phyloP scores from a whole-genome alignment of 2,797 vertebrate genomes.

The Furcifer pardalis region DNA sequence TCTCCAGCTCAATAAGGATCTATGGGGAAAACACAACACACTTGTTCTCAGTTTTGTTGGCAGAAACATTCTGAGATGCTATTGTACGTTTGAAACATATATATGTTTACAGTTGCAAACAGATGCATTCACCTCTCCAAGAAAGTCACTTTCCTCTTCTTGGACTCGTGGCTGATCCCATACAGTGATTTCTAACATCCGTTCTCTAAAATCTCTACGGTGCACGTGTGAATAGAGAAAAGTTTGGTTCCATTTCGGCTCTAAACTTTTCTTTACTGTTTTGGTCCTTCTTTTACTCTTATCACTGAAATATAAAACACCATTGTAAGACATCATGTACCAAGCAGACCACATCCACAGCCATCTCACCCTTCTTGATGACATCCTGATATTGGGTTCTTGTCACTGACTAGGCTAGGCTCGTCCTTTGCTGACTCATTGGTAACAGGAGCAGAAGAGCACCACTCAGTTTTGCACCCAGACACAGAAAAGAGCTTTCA shows the following conservation, averaged over 20 bases:
- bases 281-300: constrained; percentile 97
- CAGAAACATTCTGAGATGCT: background rate
- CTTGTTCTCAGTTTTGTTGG: constrained; percentile 39
- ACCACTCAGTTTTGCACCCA: background rate
- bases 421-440: background rate
- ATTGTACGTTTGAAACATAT: background rate
- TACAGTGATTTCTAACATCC: constrained; percentile 94
- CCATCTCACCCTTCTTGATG: constrained; percentile 23
- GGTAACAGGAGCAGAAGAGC: background rate
- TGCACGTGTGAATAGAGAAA: constrained; percentile 94
- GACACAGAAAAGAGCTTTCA: background rate
- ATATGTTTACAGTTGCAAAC: constrained; percentile 28
- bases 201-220: constrained; percentile 93
- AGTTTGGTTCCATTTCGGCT: constrained; percentile 96
- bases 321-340: constrained; percentile 47
- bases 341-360: constrained; percentile 44
- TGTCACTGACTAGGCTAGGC: background rate
- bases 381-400: background rate
- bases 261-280: constrained; percentile 91
- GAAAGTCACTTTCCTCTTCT: constrained; percentile 92
- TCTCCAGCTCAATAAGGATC: constrained; percentile 98
- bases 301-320: constrained; percentile 81
- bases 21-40: constrained; percentile 66
- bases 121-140: constrained; percentile 87
- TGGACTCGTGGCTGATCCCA: constrained; percentile 95